Conservation (phyloP, 2,113 vertebrate genomes). For the Psittacula cyanocephala region DNA sequence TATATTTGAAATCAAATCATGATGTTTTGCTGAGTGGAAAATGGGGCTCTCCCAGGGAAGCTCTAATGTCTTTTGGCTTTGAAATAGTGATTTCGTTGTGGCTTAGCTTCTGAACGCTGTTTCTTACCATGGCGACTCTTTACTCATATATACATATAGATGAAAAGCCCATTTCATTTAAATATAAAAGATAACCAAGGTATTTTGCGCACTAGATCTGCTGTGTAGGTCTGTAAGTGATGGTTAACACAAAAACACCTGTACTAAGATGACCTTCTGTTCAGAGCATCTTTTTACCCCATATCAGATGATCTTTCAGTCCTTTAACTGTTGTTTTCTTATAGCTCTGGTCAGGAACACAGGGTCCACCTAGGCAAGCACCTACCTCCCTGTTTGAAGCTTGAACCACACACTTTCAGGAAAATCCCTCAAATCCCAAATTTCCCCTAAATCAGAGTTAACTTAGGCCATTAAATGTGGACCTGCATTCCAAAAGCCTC, state of each 20-base stretch:
- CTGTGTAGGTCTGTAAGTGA: not conserved
- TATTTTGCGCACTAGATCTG: not conserved
- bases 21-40: not conserved
- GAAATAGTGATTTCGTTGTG: not conserved
- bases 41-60: not conserved
- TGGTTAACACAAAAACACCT: not conserved
- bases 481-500: not conserved
- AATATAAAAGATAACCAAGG: not conserved
- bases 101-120: not conserved
- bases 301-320: not conserved
- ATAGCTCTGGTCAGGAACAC: not conserved
- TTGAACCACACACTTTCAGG: not conserved
- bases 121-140: not conserved
- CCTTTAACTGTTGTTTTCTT: not conserved
- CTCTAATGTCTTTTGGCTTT: not conserved
- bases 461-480: not conserved
- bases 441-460: constrained; percentile 11
- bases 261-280: not conserved
- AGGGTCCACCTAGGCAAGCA: not conserved
- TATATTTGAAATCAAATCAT: not conserved
- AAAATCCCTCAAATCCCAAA: not conserved
- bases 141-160: not conserved
- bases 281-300: not conserved
- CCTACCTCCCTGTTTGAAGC: not conserved
- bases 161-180: not conserved